Base-by-base conservation (phyloP, 2,888 invertebrate genomes). In the Tupiocoris notatus region DNA sequence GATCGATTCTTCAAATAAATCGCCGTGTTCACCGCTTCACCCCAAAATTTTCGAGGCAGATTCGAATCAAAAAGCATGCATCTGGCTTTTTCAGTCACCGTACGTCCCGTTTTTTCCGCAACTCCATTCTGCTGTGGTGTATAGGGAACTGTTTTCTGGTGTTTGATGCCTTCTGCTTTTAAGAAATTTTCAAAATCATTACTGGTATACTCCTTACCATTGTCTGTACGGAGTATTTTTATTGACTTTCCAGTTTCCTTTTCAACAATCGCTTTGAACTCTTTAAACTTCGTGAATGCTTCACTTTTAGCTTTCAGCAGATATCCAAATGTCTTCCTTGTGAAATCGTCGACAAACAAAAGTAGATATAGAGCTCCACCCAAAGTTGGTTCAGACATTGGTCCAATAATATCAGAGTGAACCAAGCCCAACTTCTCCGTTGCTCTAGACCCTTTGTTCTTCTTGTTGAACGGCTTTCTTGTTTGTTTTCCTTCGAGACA, bases 271-370 rank as follows among this genome's bases (percentile, higher is more conserved):
- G 39, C 58, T 62, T 82, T 81, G 78, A 82, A 82, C 18, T 21
- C 65, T 21, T 65, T 25, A 78, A 82, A 82, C 2, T 73, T 76
- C 2, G 77, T 62, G 3, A 80, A 78, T 24, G 82, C 81, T 79
- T 84, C 81, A 63, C 74, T 66, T 80, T 84, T 84, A 24, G 79
- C 78, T 76, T 83, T 82, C 20, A 84, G 76, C 78, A 83, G 82
- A 79, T 83, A 83, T 17, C 77, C 77, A 62, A 78, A 79, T 7
- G 77, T 59, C 61, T 75, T 79, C 58, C 79, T 70, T 0, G 79
- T 76, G 57, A 70, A 73, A 65, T 81, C 79, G 65, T 81, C 80
- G 1, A 79, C 76, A 16, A 81, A 78, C 0, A 64, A 76, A 2
- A 79, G 58, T 7, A 80, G 75, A 65, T 79, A 80, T 59, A 59